phyloP scores from a whole-genome alignment of 2,888 invertebrate genomes.

The Drosophila percnosoma region DNA sequence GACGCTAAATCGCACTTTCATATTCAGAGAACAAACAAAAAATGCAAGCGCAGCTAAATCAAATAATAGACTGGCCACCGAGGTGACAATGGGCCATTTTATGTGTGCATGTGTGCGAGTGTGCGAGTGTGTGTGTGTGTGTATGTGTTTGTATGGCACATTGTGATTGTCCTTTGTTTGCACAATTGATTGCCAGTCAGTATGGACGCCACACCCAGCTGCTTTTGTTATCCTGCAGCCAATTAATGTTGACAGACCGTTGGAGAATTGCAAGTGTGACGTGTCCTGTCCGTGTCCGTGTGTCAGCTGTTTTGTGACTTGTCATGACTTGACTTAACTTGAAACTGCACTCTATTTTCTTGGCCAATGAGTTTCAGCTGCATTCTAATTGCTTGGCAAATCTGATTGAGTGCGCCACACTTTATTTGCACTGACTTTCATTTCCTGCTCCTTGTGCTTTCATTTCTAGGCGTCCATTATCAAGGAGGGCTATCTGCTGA shows the following conservation, averaged over 20 bases:
- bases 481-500: conserved; percentile 94
- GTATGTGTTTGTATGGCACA: conserved; percentile 9
- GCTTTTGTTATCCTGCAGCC: conserved; percentile 64
- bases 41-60: conserved; percentile 34
- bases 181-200: conserved; percentile 67
- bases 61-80: conserved; percentile 38
- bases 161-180: conserved; percentile 59
- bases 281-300: not conserved
- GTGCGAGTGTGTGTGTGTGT: conserved; percentile 2
- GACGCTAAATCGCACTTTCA: conserved; percentile 60
- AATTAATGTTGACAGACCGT: conserved; percentile 64
- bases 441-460: conserved; percentile 7
- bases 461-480: conserved; percentile 86
- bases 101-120: not conserved
- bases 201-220: conserved; percentile 33
- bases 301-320: conserved; percentile 21
- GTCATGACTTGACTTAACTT: conserved; percentile 1
- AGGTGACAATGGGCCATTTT: conserved; percentile 8
- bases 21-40: conserved; percentile 40
- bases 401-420: conserved; percentile 21
- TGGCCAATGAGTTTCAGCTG: conserved; percentile 35
- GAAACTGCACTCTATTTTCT: conserved; percentile 23
- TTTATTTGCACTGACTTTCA: conserved; percentile 24
- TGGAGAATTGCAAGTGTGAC: conserved; percentile 48
- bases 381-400: conserved; percentile 41